Evolutionary conservation across 2,888 invertebrate species (phyloP), one percentile per base, ranked within the genome.

Genomic region (Willowsia nigromaculata): DNA sequence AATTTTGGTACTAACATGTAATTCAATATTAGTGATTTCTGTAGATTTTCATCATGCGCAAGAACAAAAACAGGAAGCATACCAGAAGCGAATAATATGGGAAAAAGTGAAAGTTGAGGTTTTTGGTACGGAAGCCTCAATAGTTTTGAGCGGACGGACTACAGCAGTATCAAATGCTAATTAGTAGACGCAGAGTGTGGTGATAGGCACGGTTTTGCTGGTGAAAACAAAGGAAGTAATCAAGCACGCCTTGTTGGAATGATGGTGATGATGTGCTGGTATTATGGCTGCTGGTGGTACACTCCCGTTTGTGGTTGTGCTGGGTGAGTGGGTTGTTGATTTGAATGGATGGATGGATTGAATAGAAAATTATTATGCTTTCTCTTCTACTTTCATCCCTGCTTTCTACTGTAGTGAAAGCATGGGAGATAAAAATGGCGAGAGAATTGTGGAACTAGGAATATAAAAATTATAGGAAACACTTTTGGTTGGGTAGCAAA

Each of bases 181-280:
- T 80, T 80, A 56, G 78, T 18, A 50, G 33, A n/a, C 13, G 78
- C 18, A 56, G 27, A 33, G 22, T 18, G 13, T 56, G 37, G 37
- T n/a, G n/a, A n/a, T n/a, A n/a, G n/a, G 56, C 25, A 43, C 56
- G 56, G 27, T 13, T 62, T 13, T 27, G 30, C 40, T 7, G 43
- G 1, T n/a, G n/a, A 25, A 80, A 80, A 80, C 80, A 80, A 80
- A 56, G 56, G 80, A 80, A 56, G 80, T 56, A 80, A 80, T 56
- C 56, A 80, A 80, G 56, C 50, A 76, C 43, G 76, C 76, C 47
- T 50, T 47, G 30, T 27, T 62, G 62, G 62, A 30, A n/a, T n/a
- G n/a, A n/a, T 62, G 62, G 27, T 25, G 59, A 25, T 59, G 59
- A 25, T 53, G 15, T 9, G 15, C 6, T 53, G 9, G 4, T 53